Conservation (phyloP, 2,888 invertebrate species). For the Yponomeuta plumbellus region DNA sequence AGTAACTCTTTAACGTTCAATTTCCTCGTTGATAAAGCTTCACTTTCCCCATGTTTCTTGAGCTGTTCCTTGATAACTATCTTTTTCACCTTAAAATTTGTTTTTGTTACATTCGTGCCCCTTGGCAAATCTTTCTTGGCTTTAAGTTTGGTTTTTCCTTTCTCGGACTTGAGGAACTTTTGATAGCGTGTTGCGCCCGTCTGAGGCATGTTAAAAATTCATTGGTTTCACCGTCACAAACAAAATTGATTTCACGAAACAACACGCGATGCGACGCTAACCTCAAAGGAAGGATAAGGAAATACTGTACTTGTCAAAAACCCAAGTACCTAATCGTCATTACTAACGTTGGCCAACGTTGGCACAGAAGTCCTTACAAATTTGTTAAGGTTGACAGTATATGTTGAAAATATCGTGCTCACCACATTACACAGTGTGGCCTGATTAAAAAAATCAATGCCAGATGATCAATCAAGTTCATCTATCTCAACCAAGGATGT, state of each 20-base stretch:
- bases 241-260: background rate
- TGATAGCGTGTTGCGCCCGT: slow-evolving; percentile 78
- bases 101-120: slow-evolving; percentile 92
- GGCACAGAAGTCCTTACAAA: too few relatives aligned
- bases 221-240: background rate
- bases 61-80: slow-evolving; percentile 89
- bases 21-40: slow-evolving; percentile 81
- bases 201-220: slow-evolving; percentile 47
- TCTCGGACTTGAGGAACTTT: slow-evolving; percentile 88
- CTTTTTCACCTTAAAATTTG: slow-evolving; percentile 91
- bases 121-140: slow-evolving; percentile 86
- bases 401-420: too few relatives aligned
- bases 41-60: slow-evolving; percentile 64
- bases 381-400: too few relatives aligned
- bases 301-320: too few relatives aligned
- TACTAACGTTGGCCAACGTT: too few relatives aligned
- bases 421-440: too few relatives aligned
- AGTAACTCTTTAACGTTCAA: slow-evolving; percentile 84
- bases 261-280: background rate
- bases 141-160: slow-evolving; percentile 92
- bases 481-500: too few relatives aligned
- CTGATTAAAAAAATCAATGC: too few relatives aligned
- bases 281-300: background rate
- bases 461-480: too few relatives aligned
- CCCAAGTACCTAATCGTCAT: too few relatives aligned